Base-by-base conservation (phyloP, 2,113 vertebrate genomes). In the Salvelinus fontinalis region DNA sequence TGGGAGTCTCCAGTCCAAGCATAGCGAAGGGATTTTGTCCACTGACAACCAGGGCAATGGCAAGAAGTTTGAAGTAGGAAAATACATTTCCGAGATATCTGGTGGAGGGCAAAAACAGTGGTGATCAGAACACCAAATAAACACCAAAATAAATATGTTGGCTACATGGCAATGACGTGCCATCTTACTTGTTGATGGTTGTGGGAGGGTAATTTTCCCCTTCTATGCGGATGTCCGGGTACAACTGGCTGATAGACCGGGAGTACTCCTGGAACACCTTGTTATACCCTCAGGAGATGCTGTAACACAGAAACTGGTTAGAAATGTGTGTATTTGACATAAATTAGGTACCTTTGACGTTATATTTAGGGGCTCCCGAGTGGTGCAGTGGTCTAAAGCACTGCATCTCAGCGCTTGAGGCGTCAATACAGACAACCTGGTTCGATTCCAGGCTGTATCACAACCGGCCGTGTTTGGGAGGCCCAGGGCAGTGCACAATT, bases 251-350 rank as follows among this genome's bases (percentile, higher is more conserved):
- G 77, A 94, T 92, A 51, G 93, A 86, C 48, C 88, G 75, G 22
- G 93, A 92, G 86, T 94, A 94, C 76, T 94, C 93, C 91, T 94
- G 92, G 85, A 90, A 94, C 86, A 91, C 92, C 81, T 92, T 94
- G 60, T 84, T 93, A 90, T 94, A 94, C 8, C 93, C 93, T 94
- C 93, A 94, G 89, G 93, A 94, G 77, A 93, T 94, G 71, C 93
- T 94, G 78, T 1, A 76, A 64, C 5, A 75, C 8, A 29, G 13
- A 20, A 62, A 39, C 20, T 34, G 16, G 34, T 39, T 14, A 59
- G 14, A 67, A 7, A 44, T 29, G 0, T 39, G 31, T 27, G 29
- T 34, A 8, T n/a, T 16, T 29, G 2, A 6, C 13, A 29, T 18
- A 6, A 4, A 26, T 18, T 4, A 13, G 1, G 13, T 26, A 13